Evolutionary conservation across 2,797 vertebrate species (phyloP).

Genomic region (Myiotriccus ornatus): DNA sequence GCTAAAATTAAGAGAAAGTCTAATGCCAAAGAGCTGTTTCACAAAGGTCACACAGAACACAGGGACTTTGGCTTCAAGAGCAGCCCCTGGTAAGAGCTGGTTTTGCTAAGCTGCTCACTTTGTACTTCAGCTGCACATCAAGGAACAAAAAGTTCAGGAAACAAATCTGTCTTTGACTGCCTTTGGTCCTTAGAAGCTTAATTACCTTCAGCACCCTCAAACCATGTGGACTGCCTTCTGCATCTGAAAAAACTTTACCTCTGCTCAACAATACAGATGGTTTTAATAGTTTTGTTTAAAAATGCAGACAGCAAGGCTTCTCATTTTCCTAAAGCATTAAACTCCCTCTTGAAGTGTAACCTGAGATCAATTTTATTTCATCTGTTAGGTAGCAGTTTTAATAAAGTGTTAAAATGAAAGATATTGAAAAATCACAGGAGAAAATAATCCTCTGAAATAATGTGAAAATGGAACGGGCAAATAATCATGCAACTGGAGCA

Average conservation of each 20-base stretch:
- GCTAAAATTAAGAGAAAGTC: background rate
- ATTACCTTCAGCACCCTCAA: background rate
- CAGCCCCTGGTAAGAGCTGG: background rate
- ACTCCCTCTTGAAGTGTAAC: slow-evolving; percentile 28
- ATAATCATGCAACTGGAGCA: background rate
- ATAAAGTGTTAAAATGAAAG: slow-evolving; percentile 41
- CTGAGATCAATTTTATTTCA: slow-evolving; percentile 29
- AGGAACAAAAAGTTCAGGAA: background rate
- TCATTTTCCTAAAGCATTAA: slow-evolving; percentile 1
- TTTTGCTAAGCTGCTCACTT: background rate
- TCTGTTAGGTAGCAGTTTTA: background rate
- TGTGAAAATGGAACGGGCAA: background rate
- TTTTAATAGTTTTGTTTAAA: background rate
- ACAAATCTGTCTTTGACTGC: background rate
- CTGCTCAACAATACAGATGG: background rate
- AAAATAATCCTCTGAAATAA: slow-evolving; percentile 40
- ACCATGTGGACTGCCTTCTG: background rate
- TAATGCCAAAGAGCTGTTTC: background rate
- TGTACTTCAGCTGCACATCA: background rate
- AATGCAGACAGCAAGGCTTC: background rate
- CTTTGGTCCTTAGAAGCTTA: background rate
- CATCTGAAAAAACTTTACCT: background rate
- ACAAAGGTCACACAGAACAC: background rate
- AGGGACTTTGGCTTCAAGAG: background rate
- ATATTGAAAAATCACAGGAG: background rate